These are phyloP conservation scores for Spongilla lacustris DNA, from an alignment of 37 sponge, comb jelly and placozoan genomes.

Conservation along the genomic window DNA sequence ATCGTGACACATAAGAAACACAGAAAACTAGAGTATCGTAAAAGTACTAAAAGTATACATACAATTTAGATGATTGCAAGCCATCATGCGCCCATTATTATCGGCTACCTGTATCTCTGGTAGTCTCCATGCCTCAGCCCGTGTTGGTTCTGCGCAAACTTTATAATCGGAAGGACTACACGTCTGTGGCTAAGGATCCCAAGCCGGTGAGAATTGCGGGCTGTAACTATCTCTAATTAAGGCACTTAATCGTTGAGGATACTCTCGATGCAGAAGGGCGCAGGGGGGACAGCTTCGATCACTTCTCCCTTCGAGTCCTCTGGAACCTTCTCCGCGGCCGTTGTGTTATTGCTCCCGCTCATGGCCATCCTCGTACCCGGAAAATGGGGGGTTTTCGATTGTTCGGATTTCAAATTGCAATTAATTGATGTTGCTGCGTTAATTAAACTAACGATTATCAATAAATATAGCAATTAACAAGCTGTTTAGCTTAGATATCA, in stretches of 20 bases:
- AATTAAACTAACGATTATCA: no score
- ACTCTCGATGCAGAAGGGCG: background rate
- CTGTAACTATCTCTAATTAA: background rate
- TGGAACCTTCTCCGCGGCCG: background rate
- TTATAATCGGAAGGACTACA: conserved; percentile 84
- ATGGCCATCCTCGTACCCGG: background rate
- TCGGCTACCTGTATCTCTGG: conserved; percentile 91
- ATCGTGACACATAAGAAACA: no score
- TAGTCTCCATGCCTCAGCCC: conserved; percentile 97
- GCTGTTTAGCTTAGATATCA: no score
- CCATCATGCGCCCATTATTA: no score
- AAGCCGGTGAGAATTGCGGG: background rate
- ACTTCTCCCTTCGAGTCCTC: background rate
- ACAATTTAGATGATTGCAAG: no score
- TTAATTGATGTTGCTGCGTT: no score
- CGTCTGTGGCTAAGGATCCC: background rate
- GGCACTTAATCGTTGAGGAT: background rate
- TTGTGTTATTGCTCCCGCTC: background rate
- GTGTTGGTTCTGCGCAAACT: conserved; percentile 90
- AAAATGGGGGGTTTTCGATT: background rate
- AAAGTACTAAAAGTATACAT: no score
- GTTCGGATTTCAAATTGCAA: background rate
- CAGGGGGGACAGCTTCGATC: background rate
- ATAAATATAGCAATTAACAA: no score
- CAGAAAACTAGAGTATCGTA: no score